These are phyloP conservation scores for Octodon degus DNA, from an alignment of 2,113 vertebrate species.

Conservation along the genomic window DNA sequence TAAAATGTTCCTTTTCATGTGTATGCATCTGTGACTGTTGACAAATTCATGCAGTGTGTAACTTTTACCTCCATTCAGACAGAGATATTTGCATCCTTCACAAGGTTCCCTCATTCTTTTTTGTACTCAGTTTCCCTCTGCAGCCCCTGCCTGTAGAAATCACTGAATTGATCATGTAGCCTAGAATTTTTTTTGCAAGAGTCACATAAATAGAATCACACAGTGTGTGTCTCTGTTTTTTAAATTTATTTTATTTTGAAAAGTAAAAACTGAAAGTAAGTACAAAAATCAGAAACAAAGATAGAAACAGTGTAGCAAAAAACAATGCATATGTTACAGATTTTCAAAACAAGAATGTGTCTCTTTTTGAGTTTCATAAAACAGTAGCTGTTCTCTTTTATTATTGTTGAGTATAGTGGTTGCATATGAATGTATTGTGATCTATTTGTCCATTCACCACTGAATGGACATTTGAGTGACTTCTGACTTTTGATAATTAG, in stretches of 20 bases:
- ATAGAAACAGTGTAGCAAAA: too few relatives aligned
- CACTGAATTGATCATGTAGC: not conserved
- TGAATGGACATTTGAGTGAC: not conserved
- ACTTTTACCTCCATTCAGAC: slow-evolving; percentile 3
- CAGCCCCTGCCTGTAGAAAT: not conserved
- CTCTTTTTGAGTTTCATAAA: not conserved
- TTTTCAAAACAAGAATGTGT: too few relatives aligned
- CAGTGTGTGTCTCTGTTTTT: not conserved
- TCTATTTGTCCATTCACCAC: not conserved
- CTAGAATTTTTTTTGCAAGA: slow-evolving; percentile 23
- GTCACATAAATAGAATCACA: not conserved
- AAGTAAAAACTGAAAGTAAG: not conserved
- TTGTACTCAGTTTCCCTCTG: not conserved
- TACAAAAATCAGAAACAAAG: too few relatives aligned
- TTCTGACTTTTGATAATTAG: slow-evolving; percentile 26
- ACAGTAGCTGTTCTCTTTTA: not conserved
- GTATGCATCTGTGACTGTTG: not conserved
- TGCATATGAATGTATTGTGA: not conserved
- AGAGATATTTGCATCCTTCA: not conserved
- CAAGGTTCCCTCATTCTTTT: not conserved
- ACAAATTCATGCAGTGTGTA: not conserved
- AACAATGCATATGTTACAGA: too few relatives aligned
- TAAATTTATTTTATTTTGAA: not conserved
- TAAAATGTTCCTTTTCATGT: not conserved
- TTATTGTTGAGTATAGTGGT: not conserved